Base-by-base conservation (phyloP, 2,113 vertebrate genomes). In the Elephantulus edwardii region DNA sequence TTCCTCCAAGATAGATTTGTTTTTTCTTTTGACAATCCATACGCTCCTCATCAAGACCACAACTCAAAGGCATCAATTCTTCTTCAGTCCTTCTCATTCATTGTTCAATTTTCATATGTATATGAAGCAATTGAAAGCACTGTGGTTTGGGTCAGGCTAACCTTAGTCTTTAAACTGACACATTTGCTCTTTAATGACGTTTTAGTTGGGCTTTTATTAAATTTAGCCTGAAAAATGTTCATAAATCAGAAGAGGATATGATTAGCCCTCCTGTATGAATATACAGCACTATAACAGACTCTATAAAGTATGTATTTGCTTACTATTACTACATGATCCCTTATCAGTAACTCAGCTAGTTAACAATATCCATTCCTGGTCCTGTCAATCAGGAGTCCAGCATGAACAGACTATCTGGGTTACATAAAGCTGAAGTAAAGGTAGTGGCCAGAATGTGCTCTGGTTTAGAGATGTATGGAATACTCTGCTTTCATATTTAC, bases 341-440 rank as follows among this genome's bases (percentile, higher is more conserved):
- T 70, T 58, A 70, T 62, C 56, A 35, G 35, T 68, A 68, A 70
- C 9, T 62, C n/a, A 83, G 33, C 38, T 54, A 28, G 42, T 81
- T 40, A n/a, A 60, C 1, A 19, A 54, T 7, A 70, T 2, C 3
- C n/a, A 19, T 44, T 33, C 74, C 50, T 28, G 68, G 54, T 35
- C 35, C 2, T 17, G 3, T 74, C 42, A 78, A 46, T 80, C 79
- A 66, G 20, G 77, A 78, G 58, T 35, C 8, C 12, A 24, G 14
- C 24, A 16, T 0, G 2, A 28, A 8, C 50, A 1, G 6, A 38
- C 1, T 1, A 3, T 38, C 1, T 17, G 42, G 11, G n/a, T 42
- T 50, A 17, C 38, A 72, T 22, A 56, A 85, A 62, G 33, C 33
- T 93, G 54, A 77, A 77, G 48, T 46, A 7, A 48, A 72, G 28